These are phyloP conservation scores for Euborellia annulipes DNA, from an alignment of 1,140 invertebrate species.

Conservation along the genomic window DNA sequence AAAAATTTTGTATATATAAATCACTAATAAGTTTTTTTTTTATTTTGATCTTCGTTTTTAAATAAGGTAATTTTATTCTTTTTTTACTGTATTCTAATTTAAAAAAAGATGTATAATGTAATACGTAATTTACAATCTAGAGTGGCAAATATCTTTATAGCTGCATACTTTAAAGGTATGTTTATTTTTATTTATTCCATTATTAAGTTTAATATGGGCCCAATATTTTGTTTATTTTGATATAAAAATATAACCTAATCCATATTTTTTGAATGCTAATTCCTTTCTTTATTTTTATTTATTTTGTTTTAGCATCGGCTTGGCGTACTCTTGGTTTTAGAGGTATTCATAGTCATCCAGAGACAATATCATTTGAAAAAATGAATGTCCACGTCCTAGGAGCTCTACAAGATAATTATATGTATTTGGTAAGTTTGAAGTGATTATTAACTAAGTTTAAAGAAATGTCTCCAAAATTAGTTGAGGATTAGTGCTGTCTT, in stretches of 20 bases:
- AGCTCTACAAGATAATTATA: constrained; percentile 85
- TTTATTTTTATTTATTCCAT: constrained; percentile 7
- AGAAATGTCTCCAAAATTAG: too few species aligned
- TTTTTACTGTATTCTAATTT: too few species aligned
- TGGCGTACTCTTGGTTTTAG: constrained; percentile 35
- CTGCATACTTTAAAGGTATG: constrained; percentile 42
- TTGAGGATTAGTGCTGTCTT: too few species aligned
- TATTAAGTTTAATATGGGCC: constrained; percentile 9
- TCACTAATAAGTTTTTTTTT: too few species aligned
- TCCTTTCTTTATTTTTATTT: constrained; percentile 6
- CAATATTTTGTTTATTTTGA: constrained; percentile 11
- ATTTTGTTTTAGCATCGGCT: constrained; percentile 23
- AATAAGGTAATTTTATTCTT: too few species aligned
- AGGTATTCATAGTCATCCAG: constrained; percentile 37
- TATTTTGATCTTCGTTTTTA: too few species aligned
- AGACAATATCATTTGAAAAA: constrained; percentile 30
- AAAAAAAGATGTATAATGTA: constrained; percentile 2
- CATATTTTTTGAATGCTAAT: constrained; percentile 2
- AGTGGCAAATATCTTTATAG: constrained; percentile 29
- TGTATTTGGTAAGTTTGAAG: constrained; percentile 66
- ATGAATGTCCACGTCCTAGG: constrained; percentile 59
- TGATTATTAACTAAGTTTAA: too few species aligned
- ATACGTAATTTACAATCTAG: constrained; percentile 19
- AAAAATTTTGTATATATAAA: too few species aligned
- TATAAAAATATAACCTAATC: constrained; percentile 14